phyloP scores from a whole-genome alignment of 2,797 vertebrate genomes.

The Meriones psammophilus region DNA sequence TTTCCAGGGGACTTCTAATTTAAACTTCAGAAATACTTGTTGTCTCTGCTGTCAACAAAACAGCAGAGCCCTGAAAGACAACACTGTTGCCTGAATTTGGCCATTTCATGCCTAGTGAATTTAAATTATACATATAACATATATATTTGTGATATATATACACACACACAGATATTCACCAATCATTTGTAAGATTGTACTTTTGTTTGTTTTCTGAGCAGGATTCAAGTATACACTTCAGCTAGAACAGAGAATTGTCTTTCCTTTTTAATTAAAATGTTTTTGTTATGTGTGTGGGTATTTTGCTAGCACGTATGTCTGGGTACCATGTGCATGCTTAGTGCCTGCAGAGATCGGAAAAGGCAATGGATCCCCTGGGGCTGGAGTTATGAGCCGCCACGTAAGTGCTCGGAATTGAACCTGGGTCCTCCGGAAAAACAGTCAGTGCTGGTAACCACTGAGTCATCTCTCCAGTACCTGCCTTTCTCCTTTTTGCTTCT shows the following conservation, averaged over 20 bases:
- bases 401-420: background rate
- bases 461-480: background rate
- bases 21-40: background rate
- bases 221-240: background rate
- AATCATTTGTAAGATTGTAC: background rate
- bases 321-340: background rate
- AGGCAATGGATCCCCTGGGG: background rate
- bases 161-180: background rate
- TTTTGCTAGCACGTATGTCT: background rate
- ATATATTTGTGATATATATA: background rate
- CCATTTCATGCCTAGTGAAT: background rate
- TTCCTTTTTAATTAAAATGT: background rate
- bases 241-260: background rate
- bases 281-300: background rate
- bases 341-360: background rate
- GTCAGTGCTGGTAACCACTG: background rate
- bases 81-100: background rate
- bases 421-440: background rate
- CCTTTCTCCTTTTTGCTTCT: background rate
- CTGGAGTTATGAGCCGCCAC: background rate
- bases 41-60: background rate
- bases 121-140: background rate
- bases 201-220: background rate
- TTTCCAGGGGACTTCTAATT: conserved; percentile 9
- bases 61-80: background rate